Evolutionary conservation across 1,140 invertebrate genomes (phyloP).

Genomic region (Drosophila rufa): DNA sequence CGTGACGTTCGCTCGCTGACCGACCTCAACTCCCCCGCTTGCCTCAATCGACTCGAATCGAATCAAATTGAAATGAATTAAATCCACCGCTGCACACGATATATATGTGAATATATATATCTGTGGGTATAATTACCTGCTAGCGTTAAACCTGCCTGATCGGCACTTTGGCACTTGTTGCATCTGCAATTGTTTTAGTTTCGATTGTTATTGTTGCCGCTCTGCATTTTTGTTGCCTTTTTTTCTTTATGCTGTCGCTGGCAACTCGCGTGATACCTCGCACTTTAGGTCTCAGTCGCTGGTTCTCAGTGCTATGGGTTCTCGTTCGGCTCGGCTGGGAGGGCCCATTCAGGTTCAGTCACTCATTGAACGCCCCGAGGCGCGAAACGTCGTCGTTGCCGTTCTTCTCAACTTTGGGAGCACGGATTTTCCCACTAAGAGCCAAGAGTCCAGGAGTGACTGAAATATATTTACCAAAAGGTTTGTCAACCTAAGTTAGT

Average conservation of each 20-base stretch:
- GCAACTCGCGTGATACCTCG: constrained; percentile 71
- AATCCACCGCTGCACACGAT: constrained; percentile 23
- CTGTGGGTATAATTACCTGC: constrained; percentile 31
- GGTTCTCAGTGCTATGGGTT: constrained; percentile 41
- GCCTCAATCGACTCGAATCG: not conserved
- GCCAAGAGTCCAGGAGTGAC: not conserved
- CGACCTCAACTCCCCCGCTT: constrained; percentile 33
- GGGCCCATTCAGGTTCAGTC: constrained; percentile 70
- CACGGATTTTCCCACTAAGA: not conserved
- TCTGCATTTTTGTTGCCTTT: constrained; percentile 24
- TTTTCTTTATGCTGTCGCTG: constrained; percentile 65
- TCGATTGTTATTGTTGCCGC: constrained; percentile 23
- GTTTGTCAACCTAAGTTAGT: constrained; percentile 3
- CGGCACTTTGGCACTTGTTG: constrained; percentile 74
- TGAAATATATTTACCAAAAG: not conserved
- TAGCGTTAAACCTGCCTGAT: constrained; percentile 57
- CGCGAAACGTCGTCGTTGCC: constrained; percentile 58
- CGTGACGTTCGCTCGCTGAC: constrained; percentile 55
- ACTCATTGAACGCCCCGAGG: constrained; percentile 63
- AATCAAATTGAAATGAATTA: constrained; percentile 28
- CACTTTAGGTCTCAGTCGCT: constrained; percentile 55
- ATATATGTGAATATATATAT: constrained; percentile 16
- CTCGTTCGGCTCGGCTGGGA: constrained; percentile 52
- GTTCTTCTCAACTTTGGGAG: constrained; percentile 31
- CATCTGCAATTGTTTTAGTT: constrained; percentile 47